Percentiles rank a stretch among this genome's conserved stretches.
Evolutionary conservation across 2,888 invertebrate species (phyloP).

Genomic region (Drosophila prostipennis): DNA sequence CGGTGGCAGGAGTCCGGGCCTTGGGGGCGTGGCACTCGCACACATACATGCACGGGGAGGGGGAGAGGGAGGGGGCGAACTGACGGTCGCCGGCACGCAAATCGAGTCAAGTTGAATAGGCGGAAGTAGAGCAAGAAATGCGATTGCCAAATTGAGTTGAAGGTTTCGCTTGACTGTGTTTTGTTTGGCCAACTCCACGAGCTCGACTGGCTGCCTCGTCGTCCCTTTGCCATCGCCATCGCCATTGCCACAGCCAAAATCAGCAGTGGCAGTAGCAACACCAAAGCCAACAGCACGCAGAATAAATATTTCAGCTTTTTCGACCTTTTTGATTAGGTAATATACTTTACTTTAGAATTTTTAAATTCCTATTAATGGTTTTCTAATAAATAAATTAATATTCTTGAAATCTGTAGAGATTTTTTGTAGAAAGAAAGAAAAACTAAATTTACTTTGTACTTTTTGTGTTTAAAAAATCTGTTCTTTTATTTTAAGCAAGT

Average conservation of each 20-base stretch:
- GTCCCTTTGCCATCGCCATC: constrained; percentile 63
- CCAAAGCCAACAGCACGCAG: constrained; percentile 26
- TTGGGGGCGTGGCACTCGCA: constrained; percentile 20
- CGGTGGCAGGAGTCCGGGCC: constrained; percentile 22
- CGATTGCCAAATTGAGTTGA: constrained; percentile 80
- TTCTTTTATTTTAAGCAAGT: no score
- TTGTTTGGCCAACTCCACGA: constrained; percentile 77
- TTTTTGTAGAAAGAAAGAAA: no score
- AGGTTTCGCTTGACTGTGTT: constrained; percentile 80
- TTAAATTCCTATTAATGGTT: no score
- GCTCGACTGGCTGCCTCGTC: constrained; percentile 47
- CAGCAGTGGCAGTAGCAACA: constrained; percentile 19
- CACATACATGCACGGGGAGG: constrained; percentile 1
- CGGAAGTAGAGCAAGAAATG: constrained; percentile 81
- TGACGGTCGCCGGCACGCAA: constrained; percentile 71
- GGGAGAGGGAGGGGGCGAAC: constrained; percentile 7
- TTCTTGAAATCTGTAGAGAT: no score
- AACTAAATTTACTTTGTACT: no score
- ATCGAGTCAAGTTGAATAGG: constrained; percentile 81
- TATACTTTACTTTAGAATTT: not conserved
- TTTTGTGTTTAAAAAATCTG: no score
- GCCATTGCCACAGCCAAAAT: constrained; percentile 46
- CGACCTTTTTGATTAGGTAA: not conserved
- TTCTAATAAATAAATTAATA: no score
- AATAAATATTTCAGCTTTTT: not conserved